Conservation (phyloP, 2,888 invertebrate genomes). For the Hololepta plana region DNA sequence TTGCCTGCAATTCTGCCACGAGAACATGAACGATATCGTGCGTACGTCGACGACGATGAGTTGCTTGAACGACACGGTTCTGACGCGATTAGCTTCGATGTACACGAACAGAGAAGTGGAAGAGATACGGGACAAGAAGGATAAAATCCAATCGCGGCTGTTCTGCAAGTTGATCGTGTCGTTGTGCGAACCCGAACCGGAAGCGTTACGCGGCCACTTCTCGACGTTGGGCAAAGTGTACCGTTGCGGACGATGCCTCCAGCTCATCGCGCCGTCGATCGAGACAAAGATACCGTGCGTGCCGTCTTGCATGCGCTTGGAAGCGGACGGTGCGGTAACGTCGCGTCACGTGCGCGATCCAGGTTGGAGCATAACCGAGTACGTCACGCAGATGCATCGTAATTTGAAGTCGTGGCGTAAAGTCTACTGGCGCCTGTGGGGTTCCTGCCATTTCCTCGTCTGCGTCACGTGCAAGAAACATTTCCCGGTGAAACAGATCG, state of each 20-base stretch:
- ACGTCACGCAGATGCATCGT: slow-evolving; percentile 8
- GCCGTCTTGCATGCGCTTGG: slow-evolving; percentile 51
- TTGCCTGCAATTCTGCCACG: slow-evolving; percentile 72
- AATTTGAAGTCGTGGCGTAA: slow-evolving; percentile 61
- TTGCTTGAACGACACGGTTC: slow-evolving; percentile 65
- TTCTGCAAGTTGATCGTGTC: slow-evolving; percentile 70
- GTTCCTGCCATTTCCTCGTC: slow-evolving; percentile 69
- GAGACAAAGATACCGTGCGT: slow-evolving; percentile 56
- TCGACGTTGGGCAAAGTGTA: slow-evolving; percentile 61
- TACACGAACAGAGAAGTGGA: slow-evolving; percentile 81
- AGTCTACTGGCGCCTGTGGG: slow-evolving; percentile 87
- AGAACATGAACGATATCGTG: slow-evolving; percentile 72
- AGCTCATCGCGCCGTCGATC: slow-evolving; percentile 49
- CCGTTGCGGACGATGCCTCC: slow-evolving; percentile 57
- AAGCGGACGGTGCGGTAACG: slow-evolving; percentile 51
- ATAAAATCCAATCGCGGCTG: slow-evolving; percentile 69
- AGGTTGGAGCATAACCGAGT: slow-evolving; percentile 11
- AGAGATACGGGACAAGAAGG: slow-evolving; percentile 66
- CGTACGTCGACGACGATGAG: slow-evolving; percentile 72
- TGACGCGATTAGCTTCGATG: slow-evolving; percentile 55
- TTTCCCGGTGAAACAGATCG: slow-evolving; percentile 60
- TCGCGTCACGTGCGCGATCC: slow-evolving; percentile 48
- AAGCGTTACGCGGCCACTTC: slow-evolving; percentile 63
- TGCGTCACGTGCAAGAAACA: slow-evolving; percentile 63
- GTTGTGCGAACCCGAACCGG: slow-evolving; percentile 56